Base-by-base conservation (phyloP, 2,113 vertebrate genomes). In the Dipodomys stephensi region DNA sequence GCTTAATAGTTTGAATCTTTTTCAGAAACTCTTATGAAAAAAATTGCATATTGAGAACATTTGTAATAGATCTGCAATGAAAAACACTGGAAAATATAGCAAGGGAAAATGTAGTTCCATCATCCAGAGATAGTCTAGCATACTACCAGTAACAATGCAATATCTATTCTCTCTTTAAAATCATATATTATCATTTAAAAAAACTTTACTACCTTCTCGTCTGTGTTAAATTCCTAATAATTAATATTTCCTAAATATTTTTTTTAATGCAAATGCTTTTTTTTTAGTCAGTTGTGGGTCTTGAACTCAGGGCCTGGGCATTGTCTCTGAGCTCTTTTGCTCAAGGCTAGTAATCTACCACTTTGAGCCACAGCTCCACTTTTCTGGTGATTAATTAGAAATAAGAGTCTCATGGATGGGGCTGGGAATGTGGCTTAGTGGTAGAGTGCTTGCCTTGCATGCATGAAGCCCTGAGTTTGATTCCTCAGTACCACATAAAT, bases 1-100 rank as follows among this genome's bases (percentile, higher is more conserved):
- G 35, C 88, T 92, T 91, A 64, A 60, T 88, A 81, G 28, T 76
- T 94, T 94, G 32, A 96, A 79, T 57, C 65, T 89, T 93, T 95
- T 76, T 60, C 69, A 84, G 44, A 19, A 65, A 19, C 25, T 78
- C 60, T 77, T 87, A 81, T 57, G 71, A 88, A 87, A 96, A 82
- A 82, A 96, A 82, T 69, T 79, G 32, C 19, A 28, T 53, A 83
- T 78, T 85, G 23, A 71, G 73, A 88, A 78, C 69, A 79, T 83
- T 83, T 77, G 30, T 2, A 87, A 88, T 86, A 93, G 60, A 49
- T 71, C 19, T 78, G 83, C 60, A 80, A 1, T 89, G 30, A 13
- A 93, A 72, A 89, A 83, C 4, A 73, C 83, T 74, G 9, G 53
- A 81, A 94, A 84, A 20, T 35, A 78, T 4, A 84, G 35, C 49